phyloP scores from a whole-genome alignment of 1,140 invertebrate genomes.

The Goniozus legneri region DNA sequence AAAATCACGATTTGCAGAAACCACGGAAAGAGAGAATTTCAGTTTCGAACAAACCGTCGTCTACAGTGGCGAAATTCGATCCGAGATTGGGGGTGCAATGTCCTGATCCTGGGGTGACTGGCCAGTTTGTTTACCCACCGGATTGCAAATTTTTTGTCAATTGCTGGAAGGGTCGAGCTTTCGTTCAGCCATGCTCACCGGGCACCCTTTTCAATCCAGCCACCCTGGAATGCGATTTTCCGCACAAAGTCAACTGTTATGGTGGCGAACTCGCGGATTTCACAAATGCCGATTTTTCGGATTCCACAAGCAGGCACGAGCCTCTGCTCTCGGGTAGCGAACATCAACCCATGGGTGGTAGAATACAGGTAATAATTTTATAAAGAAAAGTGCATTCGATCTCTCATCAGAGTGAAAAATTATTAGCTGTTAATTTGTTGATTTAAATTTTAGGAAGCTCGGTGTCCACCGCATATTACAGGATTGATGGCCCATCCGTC shows the following conservation, averaged over 20 bases:
- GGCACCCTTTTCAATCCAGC: slow-evolving; percentile 67
- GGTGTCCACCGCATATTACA: slow-evolving; percentile 41
- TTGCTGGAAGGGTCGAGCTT: slow-evolving; percentile 62
- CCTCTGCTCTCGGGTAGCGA: neutral
- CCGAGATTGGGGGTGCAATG: slow-evolving; percentile 42
- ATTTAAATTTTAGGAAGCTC: slow-evolving; percentile 20
- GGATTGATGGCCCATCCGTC: slow-evolving; percentile 59
- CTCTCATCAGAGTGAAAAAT: no score
- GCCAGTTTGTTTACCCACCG: slow-evolving; percentile 58
- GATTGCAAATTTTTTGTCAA: slow-evolving; percentile 69
- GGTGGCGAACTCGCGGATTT: slow-evolving; percentile 26
- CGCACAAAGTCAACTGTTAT: slow-evolving; percentile 61
- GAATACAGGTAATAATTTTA: slow-evolving; percentile 11
- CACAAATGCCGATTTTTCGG: neutral
- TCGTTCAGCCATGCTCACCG: slow-evolving; percentile 61
- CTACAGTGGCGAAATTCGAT: slow-evolving; percentile 34
- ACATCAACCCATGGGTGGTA: neutral
- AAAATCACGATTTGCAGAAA: slow-evolving; percentile 29
- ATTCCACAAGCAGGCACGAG: slow-evolving; percentile 8
- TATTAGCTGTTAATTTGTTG: no score
- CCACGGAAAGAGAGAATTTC: slow-evolving; percentile 32
- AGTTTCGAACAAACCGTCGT: neutral
- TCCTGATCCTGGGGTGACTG: slow-evolving; percentile 53
- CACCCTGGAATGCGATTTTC: slow-evolving; percentile 63
- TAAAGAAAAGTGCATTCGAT: no score